Evolutionary conservation across 2,113 vertebrate genomes (phyloP), one percentile per base, ranked within the genome.

Genomic region (Coptodon bakossiorum): DNA sequence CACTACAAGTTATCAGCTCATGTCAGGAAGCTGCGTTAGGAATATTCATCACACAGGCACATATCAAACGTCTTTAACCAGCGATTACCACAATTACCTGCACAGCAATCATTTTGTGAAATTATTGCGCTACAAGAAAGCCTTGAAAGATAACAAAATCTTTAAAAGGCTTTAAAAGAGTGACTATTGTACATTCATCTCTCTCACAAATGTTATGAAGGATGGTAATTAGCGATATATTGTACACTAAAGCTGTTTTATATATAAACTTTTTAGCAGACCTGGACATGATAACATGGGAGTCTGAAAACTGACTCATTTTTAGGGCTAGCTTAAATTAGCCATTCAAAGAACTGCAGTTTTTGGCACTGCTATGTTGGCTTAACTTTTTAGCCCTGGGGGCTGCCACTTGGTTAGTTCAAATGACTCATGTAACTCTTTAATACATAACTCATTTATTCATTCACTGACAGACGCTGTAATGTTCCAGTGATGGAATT

Each of bases 11-110:
- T 73, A 73, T 48, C 4, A 11, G 68, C 68, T 73, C 6, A 73
- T 45, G 68, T 17, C 24, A 73, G 9, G 40, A 45, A 2, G 22
- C 1, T 27, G 24, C 14, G 2, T 48, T 48, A 48, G 1, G 0
- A 29, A 48, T 14, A 27, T 76, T 45, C 68, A 48, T 48, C 40
- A 10, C 24, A 48, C 68, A 29, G 40, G 5, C 12, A 73, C 66
- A 73, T 45, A 29, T 48, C 8, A 27, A 27, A 11, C 1, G 1
- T 48, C 68, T 29, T 45, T 6, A 17, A 73, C 40, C 50, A 52
- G 50, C 7, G 4, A 52, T 19, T 19, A 19, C 17, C 2, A 0
- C 40, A 45, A 11, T 73, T 73, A 27, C 40, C 8, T 27, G 22
- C 22, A 27, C 8, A 45, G 2, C 22, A 45, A 73, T 29, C 5